Conservation (phyloP, 2,888 invertebrate genomes). For the Conops quadrifasciatus region DNA sequence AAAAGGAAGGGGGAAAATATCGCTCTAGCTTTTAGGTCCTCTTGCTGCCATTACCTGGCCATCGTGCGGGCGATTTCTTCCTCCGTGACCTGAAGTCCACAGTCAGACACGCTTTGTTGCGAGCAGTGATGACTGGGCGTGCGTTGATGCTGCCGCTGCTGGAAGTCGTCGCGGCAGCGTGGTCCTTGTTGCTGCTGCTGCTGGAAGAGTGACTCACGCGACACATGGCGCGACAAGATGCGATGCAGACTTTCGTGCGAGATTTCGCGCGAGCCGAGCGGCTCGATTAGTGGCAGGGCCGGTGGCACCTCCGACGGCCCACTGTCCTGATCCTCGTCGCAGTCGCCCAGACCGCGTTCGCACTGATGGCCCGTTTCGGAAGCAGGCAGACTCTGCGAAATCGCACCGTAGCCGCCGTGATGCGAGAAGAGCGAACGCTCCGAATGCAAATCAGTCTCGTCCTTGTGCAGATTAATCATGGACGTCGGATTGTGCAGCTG, state of each 20-base stretch:
- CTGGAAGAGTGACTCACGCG: constrained; percentile 75
- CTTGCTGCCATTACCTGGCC: constrained; percentile 67
- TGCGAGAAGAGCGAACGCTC: constrained; percentile 28
- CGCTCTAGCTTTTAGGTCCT: background rate
- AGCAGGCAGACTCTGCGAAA: constrained; percentile 39
- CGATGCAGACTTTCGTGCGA: constrained; percentile 82
- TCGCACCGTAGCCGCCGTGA: constrained; percentile 20
- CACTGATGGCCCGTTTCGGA: constrained; percentile 33
- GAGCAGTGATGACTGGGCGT: constrained; percentile 76
- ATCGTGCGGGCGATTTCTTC: constrained; percentile 91
- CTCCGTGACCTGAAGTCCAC: constrained; percentile 89
- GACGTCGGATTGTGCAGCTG: constrained; percentile 38
- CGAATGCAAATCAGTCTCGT: constrained; percentile 54
- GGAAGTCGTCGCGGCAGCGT: constrained; percentile 72
- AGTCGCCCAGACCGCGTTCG: constrained; percentile 64
- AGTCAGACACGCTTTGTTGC: constrained; percentile 79
- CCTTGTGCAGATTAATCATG: constrained; percentile 32
- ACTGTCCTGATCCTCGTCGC: constrained; percentile 79
- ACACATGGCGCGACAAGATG: constrained; percentile 65
- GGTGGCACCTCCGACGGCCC: constrained; percentile 86
- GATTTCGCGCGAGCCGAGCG: constrained; percentile 81
- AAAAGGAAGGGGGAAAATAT: background rate
- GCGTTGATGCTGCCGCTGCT: constrained; percentile 62
- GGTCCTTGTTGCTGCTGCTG: constrained; percentile 52
- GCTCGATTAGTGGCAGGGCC: constrained; percentile 80